Conservation (phyloP, 2,888 invertebrate species). For the Heliconius charithonia region DNA sequence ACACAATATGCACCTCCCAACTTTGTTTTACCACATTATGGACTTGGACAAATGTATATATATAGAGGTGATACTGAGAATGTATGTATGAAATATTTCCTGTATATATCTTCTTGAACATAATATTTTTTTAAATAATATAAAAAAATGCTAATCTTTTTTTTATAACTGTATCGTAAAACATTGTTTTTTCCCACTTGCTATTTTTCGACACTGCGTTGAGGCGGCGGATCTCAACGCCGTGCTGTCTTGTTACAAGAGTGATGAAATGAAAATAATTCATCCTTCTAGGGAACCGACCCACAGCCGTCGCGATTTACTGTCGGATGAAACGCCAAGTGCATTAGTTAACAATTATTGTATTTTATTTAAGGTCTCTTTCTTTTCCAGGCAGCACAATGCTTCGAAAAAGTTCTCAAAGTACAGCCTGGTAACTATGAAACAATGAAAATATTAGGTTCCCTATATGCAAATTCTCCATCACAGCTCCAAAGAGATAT, state of each 20-base stretch:
- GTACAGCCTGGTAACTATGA: constrained; percentile 99
- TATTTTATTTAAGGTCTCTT: background rate
- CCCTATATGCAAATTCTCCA: constrained; percentile 95
- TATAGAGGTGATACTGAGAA: constrained; percentile 97
- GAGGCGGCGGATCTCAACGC: too few species aligned
- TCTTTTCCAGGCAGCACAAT: constrained; percentile 92
- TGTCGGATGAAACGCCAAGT: background rate
- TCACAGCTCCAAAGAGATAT: constrained; percentile 96
- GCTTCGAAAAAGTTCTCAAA: constrained; percentile 99
- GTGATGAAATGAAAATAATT: too few species aligned
- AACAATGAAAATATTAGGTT: constrained; percentile 99
- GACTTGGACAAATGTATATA: constrained; percentile 99
- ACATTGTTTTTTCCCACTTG: too few species aligned
- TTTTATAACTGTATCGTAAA: too few species aligned
- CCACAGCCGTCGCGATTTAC: background rate
- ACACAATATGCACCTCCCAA: constrained; percentile 98
- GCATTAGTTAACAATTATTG: background rate
- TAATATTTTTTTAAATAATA: too few species aligned
- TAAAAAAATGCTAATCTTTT: too few species aligned
- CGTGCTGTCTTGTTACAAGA: too few species aligned
- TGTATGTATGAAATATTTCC: constrained; percentile 79
- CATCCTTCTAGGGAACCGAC: too few species aligned
- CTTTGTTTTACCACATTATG: constrained; percentile 98
- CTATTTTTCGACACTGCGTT: too few species aligned
- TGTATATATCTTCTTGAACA: background rate